phyloP scores from a whole-genome alignment of 92 coral and sea anemone species.

The Phymanthus crucifer region DNA sequence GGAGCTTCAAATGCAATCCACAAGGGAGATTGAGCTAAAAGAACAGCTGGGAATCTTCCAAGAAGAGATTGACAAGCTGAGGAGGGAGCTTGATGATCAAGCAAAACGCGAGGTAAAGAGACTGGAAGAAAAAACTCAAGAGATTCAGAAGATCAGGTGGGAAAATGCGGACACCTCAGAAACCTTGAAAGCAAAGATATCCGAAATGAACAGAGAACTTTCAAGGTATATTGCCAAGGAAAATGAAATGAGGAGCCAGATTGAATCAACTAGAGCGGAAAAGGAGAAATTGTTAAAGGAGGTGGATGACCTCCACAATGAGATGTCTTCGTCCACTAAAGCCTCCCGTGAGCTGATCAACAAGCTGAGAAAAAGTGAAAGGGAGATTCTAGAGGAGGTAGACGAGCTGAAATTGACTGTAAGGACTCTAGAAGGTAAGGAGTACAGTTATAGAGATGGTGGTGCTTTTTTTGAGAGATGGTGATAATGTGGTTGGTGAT shows the following conservation, averaged over 20 bases:
- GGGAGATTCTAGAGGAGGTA: neutral
- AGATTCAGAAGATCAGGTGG: neutral
- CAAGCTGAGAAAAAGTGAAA: neutral
- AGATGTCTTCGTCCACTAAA: neutral
- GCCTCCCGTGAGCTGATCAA: neutral
- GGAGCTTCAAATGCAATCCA: neutral
- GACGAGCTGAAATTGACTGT: neutral
- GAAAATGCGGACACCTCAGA: neutral
- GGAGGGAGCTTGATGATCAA: neutral
- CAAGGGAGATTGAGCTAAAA: neutral
- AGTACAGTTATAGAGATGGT: too few species aligned
- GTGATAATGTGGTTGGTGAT: too few species aligned
- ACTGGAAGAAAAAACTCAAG: neutral
- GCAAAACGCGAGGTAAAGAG: neutral
- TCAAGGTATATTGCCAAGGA: neutral
- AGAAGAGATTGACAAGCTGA: neutral
- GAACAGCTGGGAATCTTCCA: neutral
- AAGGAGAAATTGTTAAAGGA: neutral
- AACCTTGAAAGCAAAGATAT: neutral
- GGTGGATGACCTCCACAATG: neutral
- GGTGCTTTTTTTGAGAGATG: too few species aligned
- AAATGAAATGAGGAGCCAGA: neutral
- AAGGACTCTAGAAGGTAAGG: neutral
- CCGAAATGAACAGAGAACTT: neutral
- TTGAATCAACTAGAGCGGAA: neutral